Evolutionary conservation across 1,140 invertebrate species (phyloP), one percentile per base, ranked within the genome.

Genomic region (Formica selysi): DNA sequence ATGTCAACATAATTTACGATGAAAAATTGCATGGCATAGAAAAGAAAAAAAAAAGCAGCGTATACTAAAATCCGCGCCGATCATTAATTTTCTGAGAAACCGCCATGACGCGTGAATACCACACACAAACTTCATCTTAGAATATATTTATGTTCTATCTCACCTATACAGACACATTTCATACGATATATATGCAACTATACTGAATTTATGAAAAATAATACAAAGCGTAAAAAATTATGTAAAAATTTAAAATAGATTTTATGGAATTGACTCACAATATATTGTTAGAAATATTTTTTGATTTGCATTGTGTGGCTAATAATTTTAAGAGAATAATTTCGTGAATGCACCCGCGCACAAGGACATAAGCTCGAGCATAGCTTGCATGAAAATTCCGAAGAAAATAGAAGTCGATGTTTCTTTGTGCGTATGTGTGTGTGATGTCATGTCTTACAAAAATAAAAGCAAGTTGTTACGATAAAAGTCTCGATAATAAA

Each of bases 1-100:
- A 62, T 44, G 74, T 85, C 81, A 64, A 65, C 74, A 51, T 85
- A 59, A 85, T 76, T 85, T 76, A 85, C 59, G 81, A 78, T 85
- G 74, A 78, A 76, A 78, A 65, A 85, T 83, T 83, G 79, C 68
- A 44, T 4, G n/a, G 38, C 54, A 8, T 19, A 41, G 54, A 44
- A 74, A 83, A 73, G 67, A 61, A 44, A 74, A 83, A 83, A 73
- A 54, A 61, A 44, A 83, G 38, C 41, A 29, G 26, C 29, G 68
- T 83, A 22, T 36, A 74, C 79, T 73, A 74, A 74, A 83, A 83
- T 83, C 79, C 54, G 41, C 62, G 54, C 61, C 68, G 79, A 83
- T 83, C 68, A 83, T 83, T 83, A 83, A 83, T 83, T 83, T 83
- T 74, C 79, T 83, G 68, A 83, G 68, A 62, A 83, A 48, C 79